Evolutionary conservation across 2,888 invertebrate species (phyloP), one percentile per base, ranked within the genome.

Genomic region (Crocallis elinguaria): DNA sequence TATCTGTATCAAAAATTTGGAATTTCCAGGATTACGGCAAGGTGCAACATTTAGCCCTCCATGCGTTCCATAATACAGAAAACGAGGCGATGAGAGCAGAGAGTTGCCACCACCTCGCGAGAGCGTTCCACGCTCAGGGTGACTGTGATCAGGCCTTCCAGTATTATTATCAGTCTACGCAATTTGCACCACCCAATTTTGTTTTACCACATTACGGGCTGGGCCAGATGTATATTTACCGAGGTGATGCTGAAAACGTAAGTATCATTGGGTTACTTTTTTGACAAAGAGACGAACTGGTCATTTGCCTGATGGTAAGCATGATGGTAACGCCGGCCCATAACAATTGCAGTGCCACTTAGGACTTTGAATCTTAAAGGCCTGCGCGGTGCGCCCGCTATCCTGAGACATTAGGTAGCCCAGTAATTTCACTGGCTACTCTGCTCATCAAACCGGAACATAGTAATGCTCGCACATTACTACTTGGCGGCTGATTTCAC

Each of bases 41-140:
- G 92, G 98, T 99, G 0, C 98, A 98, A 76, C 98, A 99, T 84
- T 90, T 99, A 53, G 99, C 99, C 0, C 89, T 98, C 8, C 99
- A 99, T 77, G 99, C 99, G 0, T 99, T 99, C 83, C 98, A 99
- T 82, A 98, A 98, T 77, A 99, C 99, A 0, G 99, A 99, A 85
- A 99, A 99, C 82, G 99, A 99, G 87, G 97, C 98, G 0, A 99
- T 99, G 98, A 92, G 99, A 27, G 99, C 99, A 0, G 99, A 99
- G 86, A 98, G 98, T 78, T 99, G 99, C 80, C 99, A 99, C 80
- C 99, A 99, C 76, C 88, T 99, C 52, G 99, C 99, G 0, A 92
- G 99, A 57, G 97, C 98, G 11, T 99, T 98, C 85, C 99, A 99
- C 79, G 98, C 98, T 0, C 98, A 98, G 84, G 95, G 95, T 0